Conservation (phyloP, 2,113 vertebrate species). For the Tragelaphus imberbis region DNA sequence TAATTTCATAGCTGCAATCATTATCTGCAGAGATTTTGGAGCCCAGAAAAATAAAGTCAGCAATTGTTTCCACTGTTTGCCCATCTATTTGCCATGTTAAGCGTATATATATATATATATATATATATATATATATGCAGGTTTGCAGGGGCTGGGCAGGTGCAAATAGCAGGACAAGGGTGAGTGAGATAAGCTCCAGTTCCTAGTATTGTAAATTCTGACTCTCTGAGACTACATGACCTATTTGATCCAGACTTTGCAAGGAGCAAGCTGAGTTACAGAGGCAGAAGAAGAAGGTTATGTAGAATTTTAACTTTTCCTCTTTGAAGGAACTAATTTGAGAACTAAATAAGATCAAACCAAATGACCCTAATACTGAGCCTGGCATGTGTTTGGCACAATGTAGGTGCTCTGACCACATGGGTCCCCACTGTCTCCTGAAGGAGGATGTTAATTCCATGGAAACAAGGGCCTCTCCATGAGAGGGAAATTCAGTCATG, state of each 20-base stretch:
- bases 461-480: background rate
- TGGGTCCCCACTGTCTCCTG: background rate
- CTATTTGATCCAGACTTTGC: background rate
- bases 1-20: too few species aligned
- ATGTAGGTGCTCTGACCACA: rapidly evolving
- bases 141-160: background rate
- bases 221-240: background rate
- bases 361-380: background rate
- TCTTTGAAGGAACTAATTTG: background rate
- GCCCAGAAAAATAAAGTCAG: too few species aligned
- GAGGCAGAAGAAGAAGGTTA: background rate
- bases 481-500: background rate
- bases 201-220: background rate
- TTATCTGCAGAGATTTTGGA: too few species aligned
- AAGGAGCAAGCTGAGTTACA: background rate
- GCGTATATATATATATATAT: too few species aligned
- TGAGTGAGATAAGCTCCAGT: background rate
- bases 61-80: too few species aligned
- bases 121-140: too few species aligned
- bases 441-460: background rate
- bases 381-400: background rate
- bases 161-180: background rate
- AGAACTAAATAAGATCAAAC: background rate
- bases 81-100: too few species aligned
- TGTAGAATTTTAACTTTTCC: background rate